phyloP scores from a whole-genome alignment of 2,888 invertebrate species.

The Drosophila suboccidentalis region DNA sequence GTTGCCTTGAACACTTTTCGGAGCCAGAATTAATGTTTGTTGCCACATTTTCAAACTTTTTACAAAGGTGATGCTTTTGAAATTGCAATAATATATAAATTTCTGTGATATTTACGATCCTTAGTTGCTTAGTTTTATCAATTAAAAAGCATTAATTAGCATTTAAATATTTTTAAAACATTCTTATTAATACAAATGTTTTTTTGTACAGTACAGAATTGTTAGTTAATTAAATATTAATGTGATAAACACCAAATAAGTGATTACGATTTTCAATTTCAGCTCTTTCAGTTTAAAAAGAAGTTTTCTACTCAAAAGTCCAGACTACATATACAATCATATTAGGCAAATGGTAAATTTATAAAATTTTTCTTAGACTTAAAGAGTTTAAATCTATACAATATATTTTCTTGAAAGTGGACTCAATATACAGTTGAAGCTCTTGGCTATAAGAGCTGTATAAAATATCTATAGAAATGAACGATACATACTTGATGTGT shows the following conservation, averaged over 20 bases:
- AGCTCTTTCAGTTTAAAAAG: no score
- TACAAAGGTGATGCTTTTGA: neutral
- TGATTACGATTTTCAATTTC: no score
- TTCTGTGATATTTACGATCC: neutral
- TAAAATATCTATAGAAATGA: conserved; percentile 21
- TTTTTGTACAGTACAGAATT: no score
- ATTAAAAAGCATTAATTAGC: no score
- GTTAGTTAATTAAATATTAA: no score
- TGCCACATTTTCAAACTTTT: neutral
- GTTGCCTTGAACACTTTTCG: neutral
- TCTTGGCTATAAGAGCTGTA: neutral
- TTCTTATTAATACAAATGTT: no score
- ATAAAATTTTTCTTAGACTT: neutral
- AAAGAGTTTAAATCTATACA: neutral
- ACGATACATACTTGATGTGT: conserved; percentile 24
- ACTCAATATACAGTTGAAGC: neutral
- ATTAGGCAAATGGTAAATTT: neutral
- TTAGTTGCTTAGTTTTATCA: no score
- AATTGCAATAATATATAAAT: neutral
- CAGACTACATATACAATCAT: neutral
- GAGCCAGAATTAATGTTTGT: neutral
- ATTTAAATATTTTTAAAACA: no score
- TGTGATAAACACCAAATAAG: no score
- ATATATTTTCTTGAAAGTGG: neutral
- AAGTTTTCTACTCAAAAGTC: no score